A percentile compares a stretch with the other conserved stretches of the same genome.
These are phyloP conservation scores for Cerastoderma edule DNA, from an alignment of 2,888 invertebrate genomes.

Conservation along the genomic window DNA sequence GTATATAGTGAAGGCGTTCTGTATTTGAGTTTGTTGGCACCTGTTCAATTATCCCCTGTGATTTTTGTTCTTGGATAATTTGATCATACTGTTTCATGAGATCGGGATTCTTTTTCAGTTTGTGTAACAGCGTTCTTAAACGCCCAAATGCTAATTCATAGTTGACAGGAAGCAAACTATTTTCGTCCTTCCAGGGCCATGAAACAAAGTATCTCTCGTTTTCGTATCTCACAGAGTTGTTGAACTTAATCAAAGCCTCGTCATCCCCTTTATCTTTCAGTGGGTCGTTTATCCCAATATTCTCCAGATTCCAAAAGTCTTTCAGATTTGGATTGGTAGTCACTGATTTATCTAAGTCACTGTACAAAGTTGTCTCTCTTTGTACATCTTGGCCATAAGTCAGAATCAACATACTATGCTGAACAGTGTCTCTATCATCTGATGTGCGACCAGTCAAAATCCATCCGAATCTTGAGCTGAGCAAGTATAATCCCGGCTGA, in stretches of 20 bases:
- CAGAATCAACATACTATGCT: conserved; percentile 20
- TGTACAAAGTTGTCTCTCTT: background rate
- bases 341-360: background rate
- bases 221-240: conserved; percentile 25
- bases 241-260: conserved; percentile 27
- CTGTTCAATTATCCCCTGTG: conserved; percentile 32
- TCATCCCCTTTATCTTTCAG: conserved; percentile 22
- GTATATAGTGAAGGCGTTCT: conserved; percentile 25
- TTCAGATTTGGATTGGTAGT: conserved; percentile 17
- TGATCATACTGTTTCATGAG: conserved; percentile 23
- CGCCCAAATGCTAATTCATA: conserved; percentile 30
- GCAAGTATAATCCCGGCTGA: conserved; percentile 34
- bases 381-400: conserved; percentile 3
- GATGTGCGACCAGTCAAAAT: conserved; percentile 33
- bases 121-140: conserved; percentile 17
- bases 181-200: conserved; percentile 42
- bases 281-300: conserved; percentile 28
- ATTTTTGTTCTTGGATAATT: conserved; percentile 28
- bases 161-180: conserved; percentile 28
- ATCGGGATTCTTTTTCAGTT: conserved; percentile 18
- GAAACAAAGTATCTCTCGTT: conserved; percentile 35
- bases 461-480: conserved; percentile 44
- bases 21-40: background rate
- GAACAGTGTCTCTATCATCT: background rate
- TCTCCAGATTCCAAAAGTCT: conserved; percentile 38